Evolutionary conservation across 2,797 vertebrate genomes (phyloP), one percentile per base, ranked within the genome.

Genomic region (Protosalanx chinensis): DNA sequence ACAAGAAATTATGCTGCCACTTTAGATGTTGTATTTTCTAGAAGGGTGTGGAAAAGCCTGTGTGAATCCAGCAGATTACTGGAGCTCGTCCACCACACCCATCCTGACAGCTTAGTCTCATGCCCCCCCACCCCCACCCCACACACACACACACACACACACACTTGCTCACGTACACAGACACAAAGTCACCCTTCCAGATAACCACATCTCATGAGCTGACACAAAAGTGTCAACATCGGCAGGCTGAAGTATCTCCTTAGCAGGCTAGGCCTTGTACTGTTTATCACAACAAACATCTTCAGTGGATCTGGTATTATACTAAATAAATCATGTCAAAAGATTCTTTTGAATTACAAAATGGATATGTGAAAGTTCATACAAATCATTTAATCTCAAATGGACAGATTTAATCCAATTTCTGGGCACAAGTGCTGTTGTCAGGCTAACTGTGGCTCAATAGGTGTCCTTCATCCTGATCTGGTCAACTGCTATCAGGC

Each of bases 11-110:
- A 91, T 80, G 60, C 72, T 76, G 76, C 73, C 16, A 83, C 81
- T 85, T 86, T 87, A 79, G 81, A 85, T 83, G 82, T 79, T 71
- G 49, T 80, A 76, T 86, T 84, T 81, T 80, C 41, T 58, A 79
- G 82, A 83, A 87, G 91, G 91, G 91, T 89, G 90, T 87, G 89
- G 85, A 87, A 85, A 86, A 84, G 82, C 85, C 77, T 78, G 88
- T 83, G 86, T 92, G 91, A 93, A 91, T 90, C 90, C 86, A 85
- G 68, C 77, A 92, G 92, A 93, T 93, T 92, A 93, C 79, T 78
- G 63, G 75, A 79, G 75, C 73, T 76, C 70, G 77, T 78, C 72
- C 62, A 87, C 90, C 87, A 85, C 92, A 88, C 92, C 91, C 91
- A 80, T 81, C 75, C 65, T 76, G 64, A 68, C 75, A 73, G 58